Percentiles rank a stretch among this genome's conserved stretches.
Evolutionary conservation across 1,140 invertebrate species (phyloP).

Genomic region (Hylaeus volcanicus): DNA sequence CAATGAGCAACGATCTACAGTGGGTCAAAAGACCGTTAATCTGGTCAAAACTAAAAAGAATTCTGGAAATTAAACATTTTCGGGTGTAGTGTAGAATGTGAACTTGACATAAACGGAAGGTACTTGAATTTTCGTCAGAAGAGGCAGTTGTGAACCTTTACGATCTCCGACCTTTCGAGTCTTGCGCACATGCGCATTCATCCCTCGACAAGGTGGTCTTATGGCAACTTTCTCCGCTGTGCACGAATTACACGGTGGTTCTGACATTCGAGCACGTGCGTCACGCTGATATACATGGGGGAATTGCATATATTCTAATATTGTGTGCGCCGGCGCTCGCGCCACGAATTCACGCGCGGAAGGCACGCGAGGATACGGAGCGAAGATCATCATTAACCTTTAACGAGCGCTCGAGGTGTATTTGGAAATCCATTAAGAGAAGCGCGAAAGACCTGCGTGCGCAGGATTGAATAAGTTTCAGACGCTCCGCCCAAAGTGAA

Average conservation of each 20-base stretch:
- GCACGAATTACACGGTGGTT: slow-evolving; percentile 58
- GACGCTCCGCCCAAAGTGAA: neutral
- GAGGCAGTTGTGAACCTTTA: no score
- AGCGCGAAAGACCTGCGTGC: neutral
- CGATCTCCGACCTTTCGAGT: slow-evolving; percentile 58
- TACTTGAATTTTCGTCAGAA: no score
- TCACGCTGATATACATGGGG: slow-evolving; percentile 12
- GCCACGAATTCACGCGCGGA: slow-evolving; percentile 29
- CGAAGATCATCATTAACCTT: slow-evolving; percentile 31
- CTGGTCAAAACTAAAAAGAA: no score
- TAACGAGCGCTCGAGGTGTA: slow-evolving; percentile 29
- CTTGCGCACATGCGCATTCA: slow-evolving; percentile 15
- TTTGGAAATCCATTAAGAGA: slow-evolving; percentile 41
- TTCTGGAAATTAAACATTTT: no score
- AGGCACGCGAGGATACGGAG: neutral
- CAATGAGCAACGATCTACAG: no score
- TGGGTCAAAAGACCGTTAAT: no score
- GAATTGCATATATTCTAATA: slow-evolving; percentile 18
- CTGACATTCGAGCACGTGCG: slow-evolving; percentile 46
- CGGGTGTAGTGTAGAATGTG: no score
- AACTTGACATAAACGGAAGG: no score
- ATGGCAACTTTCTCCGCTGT: slow-evolving; percentile 52
- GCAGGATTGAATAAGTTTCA: slow-evolving; percentile 19
- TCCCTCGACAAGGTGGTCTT: slow-evolving; percentile 46
- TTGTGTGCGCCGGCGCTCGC: slow-evolving; percentile 2